Percentiles rank a stretch among this genome's conserved stretches.
These are phyloP conservation scores for Priapulus caudatus DNA, from an alignment of 2,888 invertebrate genomes.

Conservation along the genomic window DNA sequence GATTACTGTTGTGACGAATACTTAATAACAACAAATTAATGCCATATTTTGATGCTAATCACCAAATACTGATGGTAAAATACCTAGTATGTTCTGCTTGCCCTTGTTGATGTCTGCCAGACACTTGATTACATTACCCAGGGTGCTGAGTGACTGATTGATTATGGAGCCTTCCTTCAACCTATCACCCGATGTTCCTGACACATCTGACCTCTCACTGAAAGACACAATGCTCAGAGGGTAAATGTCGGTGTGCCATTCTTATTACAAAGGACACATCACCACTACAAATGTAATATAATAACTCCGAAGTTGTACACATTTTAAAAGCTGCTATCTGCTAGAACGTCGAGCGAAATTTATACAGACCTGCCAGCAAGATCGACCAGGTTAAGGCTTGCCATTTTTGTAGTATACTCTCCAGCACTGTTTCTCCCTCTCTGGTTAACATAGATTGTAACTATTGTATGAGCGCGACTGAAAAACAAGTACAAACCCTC, in stretches of 20 bases:
- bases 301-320: too few relatives aligned
- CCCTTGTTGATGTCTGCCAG: constrained; percentile 2
- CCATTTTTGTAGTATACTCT: constrained; percentile 43
- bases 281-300: too few relatives aligned
- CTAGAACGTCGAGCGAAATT: too few relatives aligned
- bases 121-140: constrained; percentile 45
- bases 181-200: constrained; percentile 45
- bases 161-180: constrained; percentile 48
- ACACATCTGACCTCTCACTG: constrained; percentile 43
- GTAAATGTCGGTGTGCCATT: too few relatives aligned
- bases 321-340: too few relatives aligned
- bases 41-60: too few relatives aligned
- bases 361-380: constrained; percentile 46
- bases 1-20: too few relatives aligned
- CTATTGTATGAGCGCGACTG: constrained; percentile 46
- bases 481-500: constrained; percentile 12
- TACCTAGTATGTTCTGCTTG: not conserved
- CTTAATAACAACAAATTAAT: too few relatives aligned
- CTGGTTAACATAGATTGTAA: constrained; percentile 39
- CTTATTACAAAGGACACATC: too few relatives aligned
- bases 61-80: too few relatives aligned
- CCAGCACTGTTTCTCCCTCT: constrained; percentile 42
- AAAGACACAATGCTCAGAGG: too few relatives aligned
- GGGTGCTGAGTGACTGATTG: constrained; percentile 44
- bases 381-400: constrained; percentile 46